Conservation (phyloP, 2,888 invertebrate species). For the Microctonus aethiopoides region DNA sequence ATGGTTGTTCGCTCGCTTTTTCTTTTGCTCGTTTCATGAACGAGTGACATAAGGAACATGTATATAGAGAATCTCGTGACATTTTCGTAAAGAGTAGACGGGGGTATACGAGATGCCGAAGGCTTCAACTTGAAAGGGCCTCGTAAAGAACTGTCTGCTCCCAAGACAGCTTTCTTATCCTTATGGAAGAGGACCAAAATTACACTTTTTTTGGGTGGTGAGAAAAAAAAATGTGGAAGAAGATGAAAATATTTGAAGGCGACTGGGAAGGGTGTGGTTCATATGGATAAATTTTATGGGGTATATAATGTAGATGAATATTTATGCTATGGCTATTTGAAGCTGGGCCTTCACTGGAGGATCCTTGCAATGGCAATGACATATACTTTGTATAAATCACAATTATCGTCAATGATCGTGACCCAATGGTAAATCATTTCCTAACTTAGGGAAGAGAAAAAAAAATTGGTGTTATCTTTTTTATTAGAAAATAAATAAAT, state of each 20-base stretch:
- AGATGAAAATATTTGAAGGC: conserved; percentile 17
- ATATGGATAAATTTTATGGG: conserved; percentile 15
- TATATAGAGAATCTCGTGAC: conserved; percentile 37
- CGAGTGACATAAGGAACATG: conserved; percentile 28
- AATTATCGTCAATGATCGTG: conserved; percentile 29
- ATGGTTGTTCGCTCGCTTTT: neutral
- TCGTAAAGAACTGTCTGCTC: conserved; percentile 47
- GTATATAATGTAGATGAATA: conserved; percentile 23
- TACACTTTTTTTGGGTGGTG: neutral
- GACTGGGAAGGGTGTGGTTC: conserved; percentile 16
- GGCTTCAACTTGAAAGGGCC: conserved; percentile 29
- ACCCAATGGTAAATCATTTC: neutral
- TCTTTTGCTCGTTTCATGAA: neutral
- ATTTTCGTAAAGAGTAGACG: conserved; percentile 20
- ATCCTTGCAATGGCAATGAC: conserved; percentile 1
- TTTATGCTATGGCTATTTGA: conserved; percentile 29
- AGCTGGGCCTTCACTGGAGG: conserved; percentile 26
- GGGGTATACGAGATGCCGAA: neutral
- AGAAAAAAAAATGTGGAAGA: conserved; percentile 15
- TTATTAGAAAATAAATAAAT: neutral
- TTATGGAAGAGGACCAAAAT: conserved; percentile 35
- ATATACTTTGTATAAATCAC: conserved; percentile 29
- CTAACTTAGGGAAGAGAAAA: neutral
- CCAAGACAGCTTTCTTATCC: conserved; percentile 45
- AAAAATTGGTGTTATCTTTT: neutral